Conservation (phyloP, 2,888 invertebrate species). For the Hedychridium roseum region DNA sequence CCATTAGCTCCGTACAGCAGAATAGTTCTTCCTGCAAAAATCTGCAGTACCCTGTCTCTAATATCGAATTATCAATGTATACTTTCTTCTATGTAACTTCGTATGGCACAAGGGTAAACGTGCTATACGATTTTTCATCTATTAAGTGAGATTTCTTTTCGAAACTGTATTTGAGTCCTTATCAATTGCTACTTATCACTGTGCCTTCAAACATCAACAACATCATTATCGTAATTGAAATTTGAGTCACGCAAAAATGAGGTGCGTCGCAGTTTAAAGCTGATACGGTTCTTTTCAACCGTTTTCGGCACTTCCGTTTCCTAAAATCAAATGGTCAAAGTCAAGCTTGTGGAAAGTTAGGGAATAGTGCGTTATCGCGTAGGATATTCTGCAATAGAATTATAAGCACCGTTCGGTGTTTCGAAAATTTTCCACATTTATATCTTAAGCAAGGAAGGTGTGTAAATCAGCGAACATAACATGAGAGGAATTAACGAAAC, state of each 20-base stretch:
- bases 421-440: no score
- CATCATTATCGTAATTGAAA: conserved; percentile 61
- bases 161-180: conserved; percentile 4
- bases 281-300: conserved; percentile 56
- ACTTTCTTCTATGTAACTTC: conserved; percentile 13
- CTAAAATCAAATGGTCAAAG: conserved; percentile 44
- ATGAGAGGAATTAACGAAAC: no score
- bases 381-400: no score
- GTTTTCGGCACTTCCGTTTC: conserved; percentile 60
- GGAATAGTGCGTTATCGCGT: no score
- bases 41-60: conserved; percentile 27
- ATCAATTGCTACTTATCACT: conserved; percentile 20
- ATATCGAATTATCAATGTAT: conserved; percentile 14
- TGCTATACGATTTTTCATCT: conserved; percentile 15
- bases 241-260: conserved; percentile 62
- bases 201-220: conserved; percentile 55
- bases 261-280: conserved; percentile 58
- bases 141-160: conserved; percentile 14
- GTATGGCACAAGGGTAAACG: conserved; percentile 23
- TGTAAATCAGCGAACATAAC: no score
- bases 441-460: no score
- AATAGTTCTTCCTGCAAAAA: conserved; percentile 30
- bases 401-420: no score
- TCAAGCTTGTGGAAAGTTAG: no score
- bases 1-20: conserved; percentile 30